These are phyloP conservation scores for Spodoptera littoralis DNA, from an alignment of 2,888 invertebrate genomes.

Conservation along the genomic window DNA sequence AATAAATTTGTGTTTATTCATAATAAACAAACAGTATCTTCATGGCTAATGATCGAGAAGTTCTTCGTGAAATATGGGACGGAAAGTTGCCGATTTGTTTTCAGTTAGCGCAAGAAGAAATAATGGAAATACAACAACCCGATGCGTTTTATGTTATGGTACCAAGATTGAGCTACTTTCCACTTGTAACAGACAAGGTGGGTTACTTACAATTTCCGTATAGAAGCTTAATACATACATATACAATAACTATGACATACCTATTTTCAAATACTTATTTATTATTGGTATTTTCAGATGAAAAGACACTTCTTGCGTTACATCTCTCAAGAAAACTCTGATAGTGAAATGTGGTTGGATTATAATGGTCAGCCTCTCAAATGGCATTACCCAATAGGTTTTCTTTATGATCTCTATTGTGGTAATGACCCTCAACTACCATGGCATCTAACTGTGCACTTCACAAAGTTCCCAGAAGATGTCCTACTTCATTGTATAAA, in stretches of 20 bases:
- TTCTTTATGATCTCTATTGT: constrained; percentile 95
- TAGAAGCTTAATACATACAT: no score
- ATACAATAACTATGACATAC: neutral
- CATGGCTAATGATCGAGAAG: constrained; percentile 98
- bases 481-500: constrained; percentile 95
- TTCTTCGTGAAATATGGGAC: constrained; percentile 98
- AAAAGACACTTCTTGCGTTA: constrained; percentile 96
- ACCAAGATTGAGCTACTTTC: constrained; percentile 97
- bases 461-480: constrained; percentile 97
- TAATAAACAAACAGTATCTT: neutral
- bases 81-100: constrained; percentile 98
- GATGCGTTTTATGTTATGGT: constrained; percentile 98
- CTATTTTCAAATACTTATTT: neutral
- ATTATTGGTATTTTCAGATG: constrained; percentile 87
- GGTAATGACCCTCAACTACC: constrained; percentile 93
- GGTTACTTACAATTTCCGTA: neutral
- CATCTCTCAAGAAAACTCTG: constrained; percentile 93
- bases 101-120: constrained; percentile 95
- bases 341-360: constrained; percentile 98
- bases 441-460: constrained; percentile 98
- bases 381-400: constrained; percentile 96
- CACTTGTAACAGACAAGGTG: constrained; percentile 98
- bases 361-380: constrained; percentile 97
- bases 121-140: constrained; percentile 95
- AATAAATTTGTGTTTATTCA: constrained; percentile 6